Evolutionary conservation across 2,113 vertebrate species (phyloP).

Genomic region (Lontra canadensis): DNA sequence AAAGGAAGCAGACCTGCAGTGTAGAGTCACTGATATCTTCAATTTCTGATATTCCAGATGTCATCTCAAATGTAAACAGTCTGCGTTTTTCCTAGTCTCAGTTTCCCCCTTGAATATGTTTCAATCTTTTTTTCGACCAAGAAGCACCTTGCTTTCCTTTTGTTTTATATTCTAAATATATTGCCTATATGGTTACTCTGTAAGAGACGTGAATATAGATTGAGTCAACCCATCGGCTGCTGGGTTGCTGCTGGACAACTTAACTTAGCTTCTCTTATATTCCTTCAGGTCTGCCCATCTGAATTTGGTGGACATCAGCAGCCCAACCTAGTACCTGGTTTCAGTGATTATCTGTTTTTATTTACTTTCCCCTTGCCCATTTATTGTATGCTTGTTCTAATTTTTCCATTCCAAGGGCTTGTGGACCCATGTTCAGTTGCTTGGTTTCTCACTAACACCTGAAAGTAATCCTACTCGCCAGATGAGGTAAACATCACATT

Average conservation of each 20-base stretch:
- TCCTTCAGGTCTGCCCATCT: neutral
- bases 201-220: neutral
- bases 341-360: neutral
- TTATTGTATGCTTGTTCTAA: neutral
- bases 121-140: neutral
- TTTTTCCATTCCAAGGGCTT: neutral
- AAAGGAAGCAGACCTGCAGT: neutral
- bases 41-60: neutral
- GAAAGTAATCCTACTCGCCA: neutral
- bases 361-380: constrained; percentile 4
- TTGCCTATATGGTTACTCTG: neutral
- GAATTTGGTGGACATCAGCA: neutral
- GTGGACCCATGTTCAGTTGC: neutral
- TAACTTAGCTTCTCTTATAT: neutral
- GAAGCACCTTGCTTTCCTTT: neutral
- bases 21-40: neutral
- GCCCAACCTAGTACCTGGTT: neutral
- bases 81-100: neutral
- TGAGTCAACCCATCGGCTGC: neutral
- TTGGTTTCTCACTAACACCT: neutral
- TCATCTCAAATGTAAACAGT: neutral
- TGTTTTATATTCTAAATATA: neutral
- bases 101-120: neutral
- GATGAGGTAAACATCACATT: neutral
- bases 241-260: neutral